Percentiles rank a stretch among this genome's conserved stretches.
Conservation (phyloP, 2,113 vertebrate species). For the Nycticorax nycticorax region DNA sequence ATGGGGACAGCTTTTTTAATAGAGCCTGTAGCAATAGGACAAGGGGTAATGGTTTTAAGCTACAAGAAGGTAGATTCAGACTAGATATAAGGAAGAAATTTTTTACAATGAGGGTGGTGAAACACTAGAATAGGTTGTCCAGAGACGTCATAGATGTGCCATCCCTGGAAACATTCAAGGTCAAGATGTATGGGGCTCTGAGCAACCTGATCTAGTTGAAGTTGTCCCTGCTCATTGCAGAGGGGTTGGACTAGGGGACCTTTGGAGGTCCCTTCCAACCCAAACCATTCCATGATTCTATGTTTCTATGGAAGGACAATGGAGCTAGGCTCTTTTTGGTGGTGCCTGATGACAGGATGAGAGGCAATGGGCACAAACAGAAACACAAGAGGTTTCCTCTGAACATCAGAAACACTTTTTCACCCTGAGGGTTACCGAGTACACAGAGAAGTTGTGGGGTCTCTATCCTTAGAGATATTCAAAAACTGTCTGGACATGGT, state of each 20-base stretch:
- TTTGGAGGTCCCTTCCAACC: background rate
- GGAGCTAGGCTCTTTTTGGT: background rate
- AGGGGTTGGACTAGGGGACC: accelerated
- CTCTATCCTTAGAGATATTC: background rate
- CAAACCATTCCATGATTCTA: background rate
- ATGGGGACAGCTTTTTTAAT: background rate
- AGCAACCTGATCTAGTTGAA: background rate
- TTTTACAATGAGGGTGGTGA: background rate
- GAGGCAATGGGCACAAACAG: background rate
- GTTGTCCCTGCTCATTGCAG: background rate
- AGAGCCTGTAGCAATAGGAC: accelerated
- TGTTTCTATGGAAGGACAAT: background rate
- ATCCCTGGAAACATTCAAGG: background rate
- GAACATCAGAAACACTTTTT: background rate
- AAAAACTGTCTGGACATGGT: background rate
- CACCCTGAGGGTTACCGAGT: background rate
- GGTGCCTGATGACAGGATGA: accelerated
- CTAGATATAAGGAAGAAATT: background rate
- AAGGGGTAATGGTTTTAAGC: background rate
- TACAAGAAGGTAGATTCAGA: background rate
- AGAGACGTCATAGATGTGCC: background rate
- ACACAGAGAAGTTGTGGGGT: background rate
- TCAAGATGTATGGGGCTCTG: background rate
- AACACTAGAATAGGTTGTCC: background rate
- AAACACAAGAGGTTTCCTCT: background rate